These are phyloP conservation scores for Aricia agestis DNA, from an alignment of 1,140 invertebrate species.

Conservation along the genomic window DNA sequence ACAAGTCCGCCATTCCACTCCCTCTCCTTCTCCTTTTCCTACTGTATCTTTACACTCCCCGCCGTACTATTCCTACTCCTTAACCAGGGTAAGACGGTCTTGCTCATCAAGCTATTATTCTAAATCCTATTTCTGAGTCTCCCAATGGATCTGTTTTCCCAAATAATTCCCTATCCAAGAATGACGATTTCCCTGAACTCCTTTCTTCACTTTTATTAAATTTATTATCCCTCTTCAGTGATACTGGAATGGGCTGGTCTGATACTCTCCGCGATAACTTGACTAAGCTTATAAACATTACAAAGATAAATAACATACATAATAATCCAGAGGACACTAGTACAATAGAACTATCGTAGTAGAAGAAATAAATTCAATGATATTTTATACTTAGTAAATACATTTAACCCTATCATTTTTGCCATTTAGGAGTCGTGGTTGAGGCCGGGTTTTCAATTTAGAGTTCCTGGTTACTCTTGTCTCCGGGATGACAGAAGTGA, in stretches of 20 bases:
- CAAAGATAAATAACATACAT: not conserved
- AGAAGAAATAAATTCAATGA: too few relatives aligned
- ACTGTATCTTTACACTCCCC: too few relatives aligned
- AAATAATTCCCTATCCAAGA: not conserved
- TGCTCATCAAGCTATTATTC: too few relatives aligned
- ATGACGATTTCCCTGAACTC: not conserved
- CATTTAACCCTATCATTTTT: not conserved
- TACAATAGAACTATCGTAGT: too few relatives aligned
- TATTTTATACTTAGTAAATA: too few relatives aligned
- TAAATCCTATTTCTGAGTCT: not conserved
- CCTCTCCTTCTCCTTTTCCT: too few relatives aligned
- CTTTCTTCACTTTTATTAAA: constrained; percentile 1
- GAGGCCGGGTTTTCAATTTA: constrained; percentile 7
- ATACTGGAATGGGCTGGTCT: not conserved
- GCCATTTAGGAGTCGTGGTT: constrained; percentile 11
- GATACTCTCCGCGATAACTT: not conserved
- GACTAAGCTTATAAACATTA: not conserved
- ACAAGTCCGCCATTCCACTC: too few relatives aligned
- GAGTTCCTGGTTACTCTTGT: constrained; percentile 4
- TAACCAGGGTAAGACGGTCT: too few relatives aligned
- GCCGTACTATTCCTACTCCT: too few relatives aligned
- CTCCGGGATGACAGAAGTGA: constrained; percentile 13
- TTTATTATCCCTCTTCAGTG: not conserved
- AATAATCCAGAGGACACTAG: not conserved
- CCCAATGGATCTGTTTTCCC: not conserved